phyloP scores from a whole-genome alignment of 2,113 vertebrate genomes.

The Gobiocypris rarus region DNA sequence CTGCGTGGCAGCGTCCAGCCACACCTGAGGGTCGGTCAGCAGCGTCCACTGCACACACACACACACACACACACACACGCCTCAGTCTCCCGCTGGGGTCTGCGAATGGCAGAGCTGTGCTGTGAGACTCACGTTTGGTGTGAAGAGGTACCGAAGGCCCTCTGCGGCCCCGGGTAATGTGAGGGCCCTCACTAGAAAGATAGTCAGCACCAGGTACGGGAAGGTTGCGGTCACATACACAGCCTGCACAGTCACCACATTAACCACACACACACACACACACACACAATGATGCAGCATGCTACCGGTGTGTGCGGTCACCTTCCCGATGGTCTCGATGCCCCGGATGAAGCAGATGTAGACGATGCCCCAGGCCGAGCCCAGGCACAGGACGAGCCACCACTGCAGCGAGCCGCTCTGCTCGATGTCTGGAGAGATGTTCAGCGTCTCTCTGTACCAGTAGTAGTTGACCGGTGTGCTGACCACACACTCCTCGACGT shows the following conservation, averaged over 20 bases:
- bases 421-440: constrained; percentile 77
- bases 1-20: constrained; percentile 89
- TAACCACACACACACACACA: not conserved
- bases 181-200: constrained; percentile 85
- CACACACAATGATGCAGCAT: not conserved
- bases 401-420: constrained; percentile 79
- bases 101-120: too few relatives aligned
- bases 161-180: constrained; percentile 84
- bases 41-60: constrained; percentile 74
- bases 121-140: constrained; percentile 81
- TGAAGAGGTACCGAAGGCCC: constrained; percentile 87
- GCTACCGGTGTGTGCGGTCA: constrained; percentile 51
- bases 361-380: constrained; percentile 80
- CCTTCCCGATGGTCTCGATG: constrained; percentile 89
- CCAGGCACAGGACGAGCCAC: constrained; percentile 83
- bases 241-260: constrained; percentile 70
- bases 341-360: constrained; percentile 88
- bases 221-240: constrained; percentile 89
- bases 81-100: too few relatives aligned
- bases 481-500: constrained; percentile 78
- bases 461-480: constrained; percentile 87
- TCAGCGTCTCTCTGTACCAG: constrained; percentile 92
- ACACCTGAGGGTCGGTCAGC: constrained; percentile 84
- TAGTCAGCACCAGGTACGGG: constrained; percentile 88
- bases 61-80: not conserved